Evolutionary conservation across 30 jellyfish, hydroid and myxozoan species (phyloP), one percentile per base, ranked within the genome.

Genomic region (Catostylus mosaicus): DNA sequence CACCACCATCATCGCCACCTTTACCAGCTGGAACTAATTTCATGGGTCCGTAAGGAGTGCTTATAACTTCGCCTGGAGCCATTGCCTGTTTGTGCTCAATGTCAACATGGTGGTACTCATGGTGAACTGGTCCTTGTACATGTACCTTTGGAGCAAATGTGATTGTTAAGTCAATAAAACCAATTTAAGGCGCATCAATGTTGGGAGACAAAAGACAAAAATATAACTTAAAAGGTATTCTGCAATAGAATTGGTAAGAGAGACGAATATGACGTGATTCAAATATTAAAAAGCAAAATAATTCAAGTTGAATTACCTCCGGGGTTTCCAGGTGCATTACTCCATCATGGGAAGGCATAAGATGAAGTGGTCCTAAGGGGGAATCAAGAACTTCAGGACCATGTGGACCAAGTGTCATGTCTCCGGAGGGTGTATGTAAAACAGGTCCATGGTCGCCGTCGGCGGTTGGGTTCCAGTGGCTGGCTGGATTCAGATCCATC

Each of bases 1-100:
- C 97, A 19, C 84, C 97, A 22, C 71, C 88, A 1, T 45, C 90
- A 22, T 87, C 97, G 24, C 94, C 97, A 45, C 90, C 97, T 30
- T 77, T 86, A 26, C 89, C 90, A 67, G 96, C 98, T 50, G 98
- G 98, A 7, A 92, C 98, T 33, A 92, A 86, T 70, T 92, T 92
- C 97, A 92, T 78, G 7, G 96, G 96, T 67, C 98, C 98, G 59
- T 92, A 92, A 16, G 98, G 98, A 2, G 98, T 92, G 74, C 87
- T 79, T 51, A 92, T 79, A 1, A 92, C 91, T 24, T 86, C 93
- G 32, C 98, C 98, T 10, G 97, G 96, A 35, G 62, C 89, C 92
- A 92, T 69, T 22, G 91, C 65, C 29, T 86, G 95, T 35, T 84
- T 76, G 64, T 90, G 96, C 54, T 86, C 96, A 46, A 87, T 92